Percentiles rank a stretch among this genome's conserved stretches.
Evolutionary conservation across 2,113 vertebrate species (phyloP).

Genomic region (Lagopus leucura): DNA sequence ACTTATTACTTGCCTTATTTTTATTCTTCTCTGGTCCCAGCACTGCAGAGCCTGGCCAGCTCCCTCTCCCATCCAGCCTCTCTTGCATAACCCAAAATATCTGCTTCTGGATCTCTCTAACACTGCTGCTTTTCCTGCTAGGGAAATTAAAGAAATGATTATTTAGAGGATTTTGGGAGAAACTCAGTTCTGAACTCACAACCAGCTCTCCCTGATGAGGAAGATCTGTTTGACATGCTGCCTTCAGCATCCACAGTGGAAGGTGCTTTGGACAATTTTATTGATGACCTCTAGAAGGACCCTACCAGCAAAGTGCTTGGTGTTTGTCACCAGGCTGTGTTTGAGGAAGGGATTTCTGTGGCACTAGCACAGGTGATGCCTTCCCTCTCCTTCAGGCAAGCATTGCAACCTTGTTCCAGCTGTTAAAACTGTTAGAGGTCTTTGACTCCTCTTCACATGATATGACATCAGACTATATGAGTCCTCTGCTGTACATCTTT

Average conservation of each 20-base stretch:
- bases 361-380: neutral
- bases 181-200: neutral
- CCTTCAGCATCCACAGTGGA: neutral
- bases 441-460: neutral
- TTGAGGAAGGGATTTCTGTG: neutral
- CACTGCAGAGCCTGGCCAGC: neutral
- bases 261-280: neutral
- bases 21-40: neutral
- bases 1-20: neutral
- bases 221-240: neutral
- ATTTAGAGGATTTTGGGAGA: neutral
- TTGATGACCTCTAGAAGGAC: neutral
- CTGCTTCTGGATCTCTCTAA: neutral
- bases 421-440: neutral
- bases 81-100: neutral
- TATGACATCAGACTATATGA: rapidly evolving
- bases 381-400: neutral
- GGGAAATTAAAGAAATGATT: neutral
- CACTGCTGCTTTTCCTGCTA: neutral
- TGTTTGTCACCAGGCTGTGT: neutral
- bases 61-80: neutral
- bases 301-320: neutral
- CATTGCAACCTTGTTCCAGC: neutral
- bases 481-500: neutral
- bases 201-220: neutral